Evolutionary conservation across 2,888 invertebrate species (phyloP), one percentile per base, ranked within the genome.

Genomic region (Dioctria linearis): DNA sequence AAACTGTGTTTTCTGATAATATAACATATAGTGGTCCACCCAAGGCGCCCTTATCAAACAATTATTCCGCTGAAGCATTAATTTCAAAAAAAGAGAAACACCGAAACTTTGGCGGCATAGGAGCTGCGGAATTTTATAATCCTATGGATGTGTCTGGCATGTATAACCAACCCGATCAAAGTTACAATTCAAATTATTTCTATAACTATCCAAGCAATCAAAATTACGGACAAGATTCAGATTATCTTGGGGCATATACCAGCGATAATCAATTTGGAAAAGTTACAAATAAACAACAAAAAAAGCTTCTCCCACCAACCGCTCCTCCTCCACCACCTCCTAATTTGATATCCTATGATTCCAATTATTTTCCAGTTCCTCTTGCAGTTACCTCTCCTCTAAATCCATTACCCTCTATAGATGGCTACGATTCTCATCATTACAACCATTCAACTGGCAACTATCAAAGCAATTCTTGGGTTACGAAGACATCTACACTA

Each of bases 51-150:
- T 81, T 83, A 42, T 83, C 83, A 6, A 83, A 84, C 66, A 85
- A 80, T 61, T 85, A 85, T 71, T 84, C 85, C 1, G 84, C 85
- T 3, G 85, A 85, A 81, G 83, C 85, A 5, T 61, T 85, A 5
- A 84, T 85, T 51, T 84, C 84, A 8, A 84, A 84, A 59, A 82
- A 82, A 59, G 83, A 83, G 9, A 82, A 82, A 43, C 67, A 80
- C 71, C 43, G 51, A 5, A 81, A 81, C 13, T 69, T 79, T 9
- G 39, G 49, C 8, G 37, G 13, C 2, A 80, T 82, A 46, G 75
- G 78, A 39, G 82, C 81, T 46, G n/a, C 75, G 11, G 79, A 82
- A 8, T 51, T 71, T 49, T 81, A 66, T 61, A 76, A 63, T 8
- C n/a, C 79, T 9, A 54, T 67, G 54, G 69, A 69, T 13, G 2